Base-by-base conservation (phyloP, 2,888 invertebrate genomes). In the Exocentrus adspersus region DNA sequence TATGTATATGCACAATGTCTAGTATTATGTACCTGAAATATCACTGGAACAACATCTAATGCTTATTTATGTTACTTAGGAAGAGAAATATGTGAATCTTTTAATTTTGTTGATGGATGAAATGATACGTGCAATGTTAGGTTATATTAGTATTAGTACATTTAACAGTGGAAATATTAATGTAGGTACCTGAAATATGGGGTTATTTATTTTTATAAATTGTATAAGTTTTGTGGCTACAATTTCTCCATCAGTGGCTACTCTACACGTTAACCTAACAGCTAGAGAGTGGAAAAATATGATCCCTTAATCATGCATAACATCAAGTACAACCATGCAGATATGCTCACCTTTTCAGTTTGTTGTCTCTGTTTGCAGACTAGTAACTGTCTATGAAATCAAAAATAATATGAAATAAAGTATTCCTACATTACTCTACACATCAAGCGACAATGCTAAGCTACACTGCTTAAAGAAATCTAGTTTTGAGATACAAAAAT, bases 321-420 rank as follows among this genome's bases (percentile, higher is more conserved):
- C 67, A 57, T 61, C 16, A 54, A 54, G 62, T 32, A 54, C 51
- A 52, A 20, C 21, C 65, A 64, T 64, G 61, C 56, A 62, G 50
- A 54, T 72, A 78, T 79, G 78, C 82, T 81, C 80, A 81, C 80
- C 80, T 81, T 80, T 70, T 73, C 70, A 73, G 71, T 72, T 75
- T 69, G 78, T 71, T 77, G 78, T 76, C 77, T 77, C 70, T 76
- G 75, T 72, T 74, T 73, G 77, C 70, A 70, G 75, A 75, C 78
- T 79, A 80, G 79, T 79, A 80, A 79, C 77, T 78, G 77, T 78
- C 80, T 80, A 80, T 74, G 79, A 79, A 79, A 79, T 78, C 77
- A 80, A 79, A 77, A 75, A 74, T 78, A 75, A 72, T 69, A 65
- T 66, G 61, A 60, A 50, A 64, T 42, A 71, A 72, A 67, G 62